A percentile compares a stretch with the other conserved stretches of the same genome.
Evolutionary conservation across 2,888 invertebrate genomes (phyloP).

Genomic region (Sialis lutaria): DNA sequence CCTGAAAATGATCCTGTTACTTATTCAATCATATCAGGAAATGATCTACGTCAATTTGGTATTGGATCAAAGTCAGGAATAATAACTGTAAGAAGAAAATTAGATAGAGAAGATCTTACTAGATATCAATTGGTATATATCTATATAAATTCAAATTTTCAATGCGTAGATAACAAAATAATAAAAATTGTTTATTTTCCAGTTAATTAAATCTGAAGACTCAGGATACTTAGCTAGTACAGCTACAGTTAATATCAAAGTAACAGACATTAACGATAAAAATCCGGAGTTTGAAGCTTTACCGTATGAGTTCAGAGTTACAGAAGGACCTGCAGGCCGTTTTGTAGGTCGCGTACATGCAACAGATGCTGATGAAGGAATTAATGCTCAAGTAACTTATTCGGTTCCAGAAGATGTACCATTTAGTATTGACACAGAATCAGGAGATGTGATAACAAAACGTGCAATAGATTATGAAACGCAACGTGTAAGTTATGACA

Average conservation of each 20-base stretch:
- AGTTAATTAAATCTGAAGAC: slow-evolving; percentile 74
- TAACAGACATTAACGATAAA: slow-evolving; percentile 83
- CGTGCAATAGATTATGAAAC: slow-evolving; percentile 66
- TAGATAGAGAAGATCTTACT: slow-evolving; percentile 79
- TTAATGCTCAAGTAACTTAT: slow-evolving; percentile 68
- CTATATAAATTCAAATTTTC: not conserved
- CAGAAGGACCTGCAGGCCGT: slow-evolving; percentile 46
- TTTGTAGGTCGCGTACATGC: slow-evolving; percentile 69
- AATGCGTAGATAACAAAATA: no score
- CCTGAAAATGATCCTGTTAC: slow-evolving; percentile 76
- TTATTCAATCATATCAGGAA: slow-evolving; percentile 75
- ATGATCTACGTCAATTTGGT: slow-evolving; percentile 73
- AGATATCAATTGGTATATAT: slow-evolving; percentile 61
- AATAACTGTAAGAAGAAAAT: slow-evolving; percentile 65
- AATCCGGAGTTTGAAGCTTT: slow-evolving; percentile 74
- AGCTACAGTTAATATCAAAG: slow-evolving; percentile 72
- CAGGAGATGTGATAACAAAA: slow-evolving; percentile 62
- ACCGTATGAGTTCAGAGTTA: slow-evolving; percentile 66
- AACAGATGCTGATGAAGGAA: slow-evolving; percentile 69
- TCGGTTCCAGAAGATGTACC: slow-evolving; percentile 62
- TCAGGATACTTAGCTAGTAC: slow-evolving; percentile 66
- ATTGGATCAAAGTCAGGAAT: slow-evolving; percentile 78
- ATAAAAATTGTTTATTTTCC: slow-evolving; percentile 11
- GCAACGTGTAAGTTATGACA: slow-evolving; percentile 45
- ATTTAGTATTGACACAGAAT: slow-evolving; percentile 59